Conservation (phyloP, 2,113 vertebrate genomes). For the Gadus chalcogrammus region DNA sequence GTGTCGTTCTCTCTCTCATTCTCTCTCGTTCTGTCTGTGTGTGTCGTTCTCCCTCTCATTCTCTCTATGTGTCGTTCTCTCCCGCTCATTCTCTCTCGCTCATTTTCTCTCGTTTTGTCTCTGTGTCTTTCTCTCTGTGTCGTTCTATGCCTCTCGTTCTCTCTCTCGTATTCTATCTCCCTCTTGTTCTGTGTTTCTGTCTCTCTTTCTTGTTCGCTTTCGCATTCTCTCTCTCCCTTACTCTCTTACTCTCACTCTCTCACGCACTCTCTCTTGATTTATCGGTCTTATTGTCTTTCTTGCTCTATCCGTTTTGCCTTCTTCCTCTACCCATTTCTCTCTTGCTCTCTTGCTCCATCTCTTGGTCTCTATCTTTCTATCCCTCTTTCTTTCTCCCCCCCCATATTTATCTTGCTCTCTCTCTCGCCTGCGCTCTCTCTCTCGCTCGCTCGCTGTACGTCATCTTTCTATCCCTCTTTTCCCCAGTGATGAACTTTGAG, state of each 20-base stretch:
- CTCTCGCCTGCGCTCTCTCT: conserved; percentile 23
- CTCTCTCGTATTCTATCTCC: conserved; percentile 2
- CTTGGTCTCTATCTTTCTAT: background rate
- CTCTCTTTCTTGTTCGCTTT: background rate
- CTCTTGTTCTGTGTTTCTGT: conserved; percentile 4
- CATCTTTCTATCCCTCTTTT: background rate
- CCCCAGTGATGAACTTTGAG: background rate
- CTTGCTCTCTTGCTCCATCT: background rate
- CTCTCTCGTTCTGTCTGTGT: no score
- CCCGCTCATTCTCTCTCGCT: background rate
- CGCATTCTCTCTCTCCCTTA: background rate
- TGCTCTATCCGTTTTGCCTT: background rate
- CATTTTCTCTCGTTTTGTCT: no score
- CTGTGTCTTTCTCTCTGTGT: background rate
- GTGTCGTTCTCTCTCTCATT: no score
- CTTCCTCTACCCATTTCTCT: conserved; percentile 2
- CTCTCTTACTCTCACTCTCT: conserved; percentile 4
- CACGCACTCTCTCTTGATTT: background rate
- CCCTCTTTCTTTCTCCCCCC: background rate
- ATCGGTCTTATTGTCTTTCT: background rate
- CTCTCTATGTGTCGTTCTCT: background rate
- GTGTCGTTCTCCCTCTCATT: background rate
- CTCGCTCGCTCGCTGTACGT: conserved; percentile 7
- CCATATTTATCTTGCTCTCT: background rate
- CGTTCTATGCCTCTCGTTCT: background rate